Base-by-base conservation (phyloP, 2,113 vertebrate genomes). In the Numida meleagris region DNA sequence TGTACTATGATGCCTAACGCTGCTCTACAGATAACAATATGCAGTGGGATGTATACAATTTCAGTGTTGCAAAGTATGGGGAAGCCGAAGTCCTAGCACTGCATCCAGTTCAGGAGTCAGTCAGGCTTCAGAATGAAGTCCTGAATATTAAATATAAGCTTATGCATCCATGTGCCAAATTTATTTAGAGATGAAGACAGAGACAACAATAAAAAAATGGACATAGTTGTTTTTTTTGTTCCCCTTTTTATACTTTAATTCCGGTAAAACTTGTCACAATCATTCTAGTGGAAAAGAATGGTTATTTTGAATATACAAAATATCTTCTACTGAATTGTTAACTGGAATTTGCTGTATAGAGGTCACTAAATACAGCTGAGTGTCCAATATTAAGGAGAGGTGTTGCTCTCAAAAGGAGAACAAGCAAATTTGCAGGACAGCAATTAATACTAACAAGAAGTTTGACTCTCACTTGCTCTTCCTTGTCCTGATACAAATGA, bases 191-290 rank as follows among this genome's bases (percentile, higher is more conserved):
- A 71, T 27, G 23, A 95, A 82, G 73, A 68, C 86, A 61, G 67
- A 96, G 34, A 81, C 73, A 50, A 23, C 45, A 19, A 14, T 51
- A 70, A 84, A 83, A 79, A 86, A 34, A 82, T 34, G n/a, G 80
- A 68, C 86, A 17, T 27, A 78, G 66, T 1, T 68, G 24, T 17
- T 7, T 27, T 96, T 93, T 92, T 83, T 65, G 79, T 88, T 92
- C 92, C 67, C 67, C n/a, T 91, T 50, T 67, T 61, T n/a, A 42
- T 21, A 36, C 9, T 83, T 16, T 57, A 93, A 89, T 71, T 90
- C 51, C 48, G 14, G 57, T 46, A 94, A 95, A 95, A 93, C 43
- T 89, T 95, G 50, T 87, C 70, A 63, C 53, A 81, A 20, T 63
- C 75, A 72, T 84, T 96, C 66, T 94, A 50, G 38, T 73, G 86